These are phyloP conservation scores for Fukomys damarensis DNA, from an alignment of 2,113 vertebrate genomes.

Conservation along the genomic window DNA sequence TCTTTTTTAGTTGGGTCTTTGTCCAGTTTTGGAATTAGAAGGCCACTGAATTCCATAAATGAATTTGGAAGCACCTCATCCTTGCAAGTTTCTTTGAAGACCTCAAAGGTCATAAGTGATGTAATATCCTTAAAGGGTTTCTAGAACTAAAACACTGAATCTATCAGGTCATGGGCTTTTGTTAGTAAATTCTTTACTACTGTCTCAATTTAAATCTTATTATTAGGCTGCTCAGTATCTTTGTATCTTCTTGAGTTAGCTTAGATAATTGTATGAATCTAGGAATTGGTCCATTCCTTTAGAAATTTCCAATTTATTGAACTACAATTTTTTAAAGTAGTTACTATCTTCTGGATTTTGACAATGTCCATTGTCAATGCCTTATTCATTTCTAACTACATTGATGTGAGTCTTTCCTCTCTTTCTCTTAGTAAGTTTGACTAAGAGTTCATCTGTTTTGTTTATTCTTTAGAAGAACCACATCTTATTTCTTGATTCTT, in stretches of 20 bases:
- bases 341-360: neutral
- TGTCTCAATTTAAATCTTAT: neutral
- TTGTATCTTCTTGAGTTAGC: neutral
- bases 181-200: neutral
- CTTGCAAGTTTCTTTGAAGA: neutral
- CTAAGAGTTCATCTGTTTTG: neutral
- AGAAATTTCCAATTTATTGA: neutral
- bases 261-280: neutral
- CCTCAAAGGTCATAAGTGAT: neutral
- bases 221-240: neutral
- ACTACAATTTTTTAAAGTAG: neutral
- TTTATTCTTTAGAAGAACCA: neutral
- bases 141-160: neutral
- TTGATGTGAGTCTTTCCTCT: neutral
- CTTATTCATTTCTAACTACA: neutral
- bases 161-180: neutral
- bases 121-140: neutral
- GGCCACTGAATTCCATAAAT: neutral
- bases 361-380: neutral
- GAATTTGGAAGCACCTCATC: neutral
- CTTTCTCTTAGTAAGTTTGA: neutral
- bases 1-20: neutral
- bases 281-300: neutral
- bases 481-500: neutral
- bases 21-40: neutral